Evolutionary conservation across 2,113 vertebrate species (phyloP).

Genomic region (Athene noctua): DNA sequence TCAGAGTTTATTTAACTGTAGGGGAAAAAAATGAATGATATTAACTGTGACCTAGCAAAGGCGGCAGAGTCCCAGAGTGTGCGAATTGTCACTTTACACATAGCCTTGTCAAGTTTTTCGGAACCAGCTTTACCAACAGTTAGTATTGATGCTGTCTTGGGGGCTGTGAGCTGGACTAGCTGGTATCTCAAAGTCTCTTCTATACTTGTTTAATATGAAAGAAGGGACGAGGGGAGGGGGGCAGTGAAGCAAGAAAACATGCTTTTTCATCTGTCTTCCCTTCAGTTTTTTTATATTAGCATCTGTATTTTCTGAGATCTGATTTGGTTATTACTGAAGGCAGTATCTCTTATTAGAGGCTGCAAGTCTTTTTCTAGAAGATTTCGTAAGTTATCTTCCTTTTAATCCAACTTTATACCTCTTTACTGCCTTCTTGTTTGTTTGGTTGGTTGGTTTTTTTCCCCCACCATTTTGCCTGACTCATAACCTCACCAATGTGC

Average conservation of each 20-base stretch:
- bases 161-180: not conserved
- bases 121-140: not conserved
- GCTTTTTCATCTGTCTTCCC: not conserved
- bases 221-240: fast-evolving
- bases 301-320: not conserved
- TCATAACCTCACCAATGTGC: not conserved
- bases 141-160: not conserved
- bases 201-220: not conserved
- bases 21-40: not conserved
- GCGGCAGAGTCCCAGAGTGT: not conserved
- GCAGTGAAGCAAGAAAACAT: not conserved
- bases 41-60: not conserved
- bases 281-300: not conserved
- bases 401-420: not conserved
- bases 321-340: not conserved
- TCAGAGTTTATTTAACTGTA: not conserved
- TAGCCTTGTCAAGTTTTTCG: not conserved
- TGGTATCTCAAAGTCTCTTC: not conserved
- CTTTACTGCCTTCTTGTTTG: not conserved
- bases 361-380: not conserved
- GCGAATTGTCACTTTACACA: not conserved
- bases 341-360: not conserved
- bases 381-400: not conserved
- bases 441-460: not conserved
- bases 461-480: not conserved